phyloP scores from a whole-genome alignment of 2,797 vertebrate species.

The Chaetodon trifasciatus region DNA sequence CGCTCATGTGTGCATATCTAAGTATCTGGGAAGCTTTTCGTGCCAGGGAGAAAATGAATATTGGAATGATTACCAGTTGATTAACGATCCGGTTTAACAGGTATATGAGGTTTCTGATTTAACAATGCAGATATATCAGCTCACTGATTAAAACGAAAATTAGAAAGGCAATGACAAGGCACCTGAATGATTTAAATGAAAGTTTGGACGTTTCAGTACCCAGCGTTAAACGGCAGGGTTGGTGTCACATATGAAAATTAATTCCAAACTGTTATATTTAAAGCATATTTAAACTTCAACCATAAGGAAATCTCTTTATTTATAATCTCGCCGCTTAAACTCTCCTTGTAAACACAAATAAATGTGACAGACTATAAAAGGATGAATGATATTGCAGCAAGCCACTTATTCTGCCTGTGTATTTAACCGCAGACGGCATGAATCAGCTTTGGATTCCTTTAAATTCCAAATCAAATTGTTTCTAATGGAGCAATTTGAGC shows the following conservation, averaged over 20 bases:
- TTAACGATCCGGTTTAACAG: constrained; percentile 78
- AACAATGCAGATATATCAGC: constrained; percentile 75
- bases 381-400: constrained; percentile 16
- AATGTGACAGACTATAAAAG: constrained; percentile 27
- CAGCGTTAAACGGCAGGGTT: constrained; percentile 25
- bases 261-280: constrained; percentile 27
- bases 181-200: constrained; percentile 65
- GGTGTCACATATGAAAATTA: constrained; percentile 24
- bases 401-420: constrained; percentile 30
- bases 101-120: constrained; percentile 77
- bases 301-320: constrained; percentile 32
- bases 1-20: constrained; percentile 51
- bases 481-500: constrained; percentile 79
- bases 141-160: constrained; percentile 76
- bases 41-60: constrained; percentile 82
- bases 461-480: constrained; percentile 72
- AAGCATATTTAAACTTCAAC: constrained; percentile 23
- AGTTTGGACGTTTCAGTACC: constrained; percentile 3
- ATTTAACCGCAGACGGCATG: constrained; percentile 41
- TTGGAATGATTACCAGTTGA: constrained; percentile 78
- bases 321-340: constrained; percentile 27
- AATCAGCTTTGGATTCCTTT: constrained; percentile 49
- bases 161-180: constrained; percentile 64
- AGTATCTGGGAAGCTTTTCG: constrained; percentile 82
- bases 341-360: constrained; percentile 42